These are phyloP conservation scores for Zhengitettix transpicula DNA, from an alignment of 2,888 invertebrate genomes.

Conservation along the genomic window DNA sequence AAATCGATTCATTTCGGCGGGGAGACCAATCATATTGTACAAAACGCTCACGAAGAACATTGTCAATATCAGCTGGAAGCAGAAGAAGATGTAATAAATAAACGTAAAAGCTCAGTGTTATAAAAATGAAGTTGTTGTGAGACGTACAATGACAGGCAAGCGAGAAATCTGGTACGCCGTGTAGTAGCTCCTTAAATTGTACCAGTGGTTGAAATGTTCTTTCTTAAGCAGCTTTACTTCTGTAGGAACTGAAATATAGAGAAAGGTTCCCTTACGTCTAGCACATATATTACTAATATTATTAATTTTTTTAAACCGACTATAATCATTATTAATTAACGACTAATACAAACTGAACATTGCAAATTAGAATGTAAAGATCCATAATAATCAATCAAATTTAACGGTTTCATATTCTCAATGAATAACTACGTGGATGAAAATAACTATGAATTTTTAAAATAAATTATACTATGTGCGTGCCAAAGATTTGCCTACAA, in stretches of 20 bases:
- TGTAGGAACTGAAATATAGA: conserved; percentile 39
- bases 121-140: background rate
- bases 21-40: conserved; percentile 52
- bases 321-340: no score
- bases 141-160: background rate
- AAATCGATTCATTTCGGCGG: conserved; percentile 45
- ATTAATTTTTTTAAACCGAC: no score
- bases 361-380: no score
- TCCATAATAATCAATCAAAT: no score
- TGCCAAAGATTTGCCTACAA: no score
- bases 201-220: conserved; percentile 55
- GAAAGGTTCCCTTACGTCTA: background rate
- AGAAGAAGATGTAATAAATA: background rate
- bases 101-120: background rate
- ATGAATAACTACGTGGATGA: no score
- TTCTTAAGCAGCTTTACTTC: conserved; percentile 52
- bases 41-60: conserved; percentile 40
- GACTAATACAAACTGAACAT: no score
- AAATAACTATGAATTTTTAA: no score
- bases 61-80: conserved; percentile 36
- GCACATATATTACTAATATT: no score
- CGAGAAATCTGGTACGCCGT: conserved; percentile 25
- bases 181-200: conserved; percentile 44
- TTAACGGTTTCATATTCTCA: no score
- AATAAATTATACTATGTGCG: no score